Conservation (phyloP, 2,797 vertebrate species). For the Gobio occitaniae region DNA sequence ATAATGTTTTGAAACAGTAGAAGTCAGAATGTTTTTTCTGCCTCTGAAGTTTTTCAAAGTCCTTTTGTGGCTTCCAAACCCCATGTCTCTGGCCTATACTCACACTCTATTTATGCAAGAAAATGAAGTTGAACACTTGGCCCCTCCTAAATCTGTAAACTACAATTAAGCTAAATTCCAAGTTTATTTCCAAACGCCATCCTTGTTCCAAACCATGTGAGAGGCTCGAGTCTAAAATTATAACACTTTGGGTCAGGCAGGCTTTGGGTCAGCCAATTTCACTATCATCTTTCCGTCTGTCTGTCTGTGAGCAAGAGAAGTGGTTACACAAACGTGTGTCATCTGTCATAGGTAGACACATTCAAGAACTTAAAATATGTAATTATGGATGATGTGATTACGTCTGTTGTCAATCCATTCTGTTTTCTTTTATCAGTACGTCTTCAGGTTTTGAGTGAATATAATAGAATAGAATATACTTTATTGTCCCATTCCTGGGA, state of each 20-base stretch:
- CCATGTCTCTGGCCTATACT: conserved; percentile 83
- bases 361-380: conserved; percentile 36
- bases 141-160: conserved; percentile 87
- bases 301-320: conserved; percentile 10
- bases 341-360: neutral
- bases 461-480: too few species aligned
- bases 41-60: conserved; percentile 79
- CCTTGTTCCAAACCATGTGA: conserved; percentile 84
- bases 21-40: conserved; percentile 75
- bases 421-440: conserved; percentile 57
- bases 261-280: conserved; percentile 73
- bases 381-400: conserved; percentile 42
- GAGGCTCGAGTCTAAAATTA: conserved; percentile 83
- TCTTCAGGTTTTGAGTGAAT: conserved; percentile 65
- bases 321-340: conserved; percentile 51
- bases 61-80: conserved; percentile 82
- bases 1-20: conserved; percentile 46
- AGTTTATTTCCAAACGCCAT: conserved; percentile 84
- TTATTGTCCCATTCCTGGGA: too few species aligned
- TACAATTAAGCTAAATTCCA: conserved; percentile 87
- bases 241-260: conserved; percentile 83
- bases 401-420: conserved; percentile 16
- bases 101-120: conserved; percentile 85
- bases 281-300: conserved; percentile 65
- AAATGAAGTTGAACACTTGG: conserved; percentile 84